These are phyloP conservation scores for Phengaris alcon DNA, from an alignment of 2,888 invertebrate species.

Conservation along the genomic window DNA sequence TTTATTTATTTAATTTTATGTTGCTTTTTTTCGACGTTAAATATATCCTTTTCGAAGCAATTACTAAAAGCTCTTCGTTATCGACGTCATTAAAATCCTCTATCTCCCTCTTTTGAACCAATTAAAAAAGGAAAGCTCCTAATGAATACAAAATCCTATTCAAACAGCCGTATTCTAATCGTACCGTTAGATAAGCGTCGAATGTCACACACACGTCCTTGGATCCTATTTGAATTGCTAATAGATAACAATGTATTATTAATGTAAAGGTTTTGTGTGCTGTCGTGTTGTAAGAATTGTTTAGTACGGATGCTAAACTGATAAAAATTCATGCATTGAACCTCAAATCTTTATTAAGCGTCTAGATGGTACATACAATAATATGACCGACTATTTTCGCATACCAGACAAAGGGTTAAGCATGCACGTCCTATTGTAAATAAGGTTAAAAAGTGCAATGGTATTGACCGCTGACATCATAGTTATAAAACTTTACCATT, in stretches of 20 bases:
- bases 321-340: neutral
- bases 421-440: too few species aligned
- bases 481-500: too few species aligned
- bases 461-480: too few species aligned
- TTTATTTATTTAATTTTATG: too few species aligned
- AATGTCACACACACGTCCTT: constrained; percentile 19
- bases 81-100: neutral
- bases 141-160: constrained; percentile 16
- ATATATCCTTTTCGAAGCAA: too few species aligned
- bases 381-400: too few species aligned
- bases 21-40: too few species aligned
- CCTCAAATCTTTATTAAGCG: too few species aligned
- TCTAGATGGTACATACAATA: too few species aligned
- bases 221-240: constrained; percentile 17
- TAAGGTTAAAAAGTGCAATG: too few species aligned
- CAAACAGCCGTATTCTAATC: constrained; percentile 21
- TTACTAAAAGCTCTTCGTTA: neutral
- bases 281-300: neutral
- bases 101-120: neutral
- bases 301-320: neutral
- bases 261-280: constrained; percentile 2
- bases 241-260: constrained; percentile 25
- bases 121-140: constrained; percentile 8
- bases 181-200: constrained; percentile 17
- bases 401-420: too few species aligned